Conservation (phyloP, 2,797 vertebrate genomes). For the Scolopax bukidnonensis region DNA sequence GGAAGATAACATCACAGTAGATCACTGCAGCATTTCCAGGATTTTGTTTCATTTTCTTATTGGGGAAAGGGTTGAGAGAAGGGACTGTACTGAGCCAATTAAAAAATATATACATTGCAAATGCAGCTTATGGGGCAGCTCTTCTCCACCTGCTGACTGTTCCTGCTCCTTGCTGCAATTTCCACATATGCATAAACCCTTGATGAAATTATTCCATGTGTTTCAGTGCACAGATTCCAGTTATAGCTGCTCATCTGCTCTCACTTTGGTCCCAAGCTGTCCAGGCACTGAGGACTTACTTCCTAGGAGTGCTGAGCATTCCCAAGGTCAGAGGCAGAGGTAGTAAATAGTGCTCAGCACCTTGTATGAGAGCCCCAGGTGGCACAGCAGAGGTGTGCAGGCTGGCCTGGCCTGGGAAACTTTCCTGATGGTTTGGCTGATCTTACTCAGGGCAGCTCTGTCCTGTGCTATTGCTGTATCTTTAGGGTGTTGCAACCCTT, state of each 20-base stretch:
- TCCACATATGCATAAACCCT: not conserved
- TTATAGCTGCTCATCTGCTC: not conserved
- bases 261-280: not conserved
- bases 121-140: not conserved
- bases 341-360: not conserved
- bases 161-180: accelerated
- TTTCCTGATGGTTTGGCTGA: not conserved
- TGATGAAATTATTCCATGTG: not conserved
- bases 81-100: not conserved
- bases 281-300: not conserved
- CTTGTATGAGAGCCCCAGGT: not conserved
- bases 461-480: not conserved
- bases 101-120: not conserved
- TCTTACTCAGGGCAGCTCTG: not conserved
- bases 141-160: not conserved
- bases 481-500: not conserved
- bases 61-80: not conserved
- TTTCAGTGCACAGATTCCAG: not conserved
- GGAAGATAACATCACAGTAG: not conserved
- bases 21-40: not conserved
- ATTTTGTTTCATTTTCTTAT: not conserved
- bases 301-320: not conserved
- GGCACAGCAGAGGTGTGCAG: not conserved
- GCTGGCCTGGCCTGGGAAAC: not conserved
- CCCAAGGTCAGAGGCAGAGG: not conserved